Evolutionary conservation across 2,888 invertebrate genomes (phyloP), one percentile per base, ranked within the genome.

Genomic region (Apamea monoglypha): DNA sequence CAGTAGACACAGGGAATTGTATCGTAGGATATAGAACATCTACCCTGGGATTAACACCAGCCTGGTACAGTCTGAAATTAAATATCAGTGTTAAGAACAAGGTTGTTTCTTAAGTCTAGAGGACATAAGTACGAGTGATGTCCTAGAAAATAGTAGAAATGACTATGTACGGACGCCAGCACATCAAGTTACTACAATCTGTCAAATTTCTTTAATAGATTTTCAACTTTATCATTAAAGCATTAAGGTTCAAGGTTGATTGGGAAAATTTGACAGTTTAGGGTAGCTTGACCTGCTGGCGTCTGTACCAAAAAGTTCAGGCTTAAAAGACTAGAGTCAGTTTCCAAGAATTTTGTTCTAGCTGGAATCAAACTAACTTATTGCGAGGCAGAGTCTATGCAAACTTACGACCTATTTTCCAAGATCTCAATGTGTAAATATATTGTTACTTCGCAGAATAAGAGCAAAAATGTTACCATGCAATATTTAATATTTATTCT

Each of bases 1-100:
- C 98, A 21, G 98, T 97, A 12, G 98, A 98, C 0, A 99, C 99
- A 0, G 99, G 99, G 90, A 97, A 98, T 80, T 97, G 90, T 0
- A 98, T 96, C 74, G 96, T 93, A 0, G 98, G 98, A 93, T 98
- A 99, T 14, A 99, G 93, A 50, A 97, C 97, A 8, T 98, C 96
- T 18, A 98, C 93, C 88, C 98, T 97, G 0, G 98, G 97, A 84
- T 98, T 97, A 18, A 98, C 91, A 6, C 99, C 99, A 77, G 97
- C 96, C 85, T 97, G 97, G 92, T 98, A 99, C 74, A 99, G 93
- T 89, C 98, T 98, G 72, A 64, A 87, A 84, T 64, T 68, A 59
- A 83, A 82, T 74, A 69, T 44, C 32, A 59, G n/a, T 74, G 74
- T 44, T 59, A 64, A 25, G 14, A 64, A 81, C 56, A 64, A 85